Evolutionary conservation across 2,797 vertebrate genomes (phyloP).

Genomic region (Coendou prehensilis): DNA sequence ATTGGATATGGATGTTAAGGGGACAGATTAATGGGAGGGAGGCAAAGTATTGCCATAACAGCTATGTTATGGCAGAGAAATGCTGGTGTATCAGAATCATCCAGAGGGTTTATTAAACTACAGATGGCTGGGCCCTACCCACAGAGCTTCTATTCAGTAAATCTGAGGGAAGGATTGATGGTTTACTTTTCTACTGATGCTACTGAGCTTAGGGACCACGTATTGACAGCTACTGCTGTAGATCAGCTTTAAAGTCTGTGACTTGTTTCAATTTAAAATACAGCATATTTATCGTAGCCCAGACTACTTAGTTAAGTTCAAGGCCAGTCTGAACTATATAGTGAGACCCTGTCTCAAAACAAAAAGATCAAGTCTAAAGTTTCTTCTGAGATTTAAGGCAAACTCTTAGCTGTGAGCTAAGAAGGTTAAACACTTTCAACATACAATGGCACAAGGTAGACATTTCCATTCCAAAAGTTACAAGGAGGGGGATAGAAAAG

Average conservation of each 20-base stretch:
- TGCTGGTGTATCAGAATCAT: background rate
- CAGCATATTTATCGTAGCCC: background rate
- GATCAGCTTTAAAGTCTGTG: background rate
- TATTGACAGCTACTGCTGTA: background rate
- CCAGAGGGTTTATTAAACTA: background rate
- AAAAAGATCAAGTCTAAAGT: background rate
- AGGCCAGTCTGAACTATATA: background rate
- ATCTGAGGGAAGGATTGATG: background rate
- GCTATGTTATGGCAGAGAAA: background rate
- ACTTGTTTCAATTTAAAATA: conserved; percentile 50
- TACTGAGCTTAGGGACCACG: background rate
- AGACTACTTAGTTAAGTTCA: background rate
- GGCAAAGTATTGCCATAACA: background rate
- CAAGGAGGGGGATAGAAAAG: background rate
- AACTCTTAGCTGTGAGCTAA: background rate
- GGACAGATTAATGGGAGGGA: conserved; percentile 1
- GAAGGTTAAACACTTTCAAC: background rate
- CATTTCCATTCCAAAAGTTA: background rate
- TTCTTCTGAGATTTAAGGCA: background rate
- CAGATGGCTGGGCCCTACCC: background rate
- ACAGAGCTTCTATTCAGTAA: background rate
- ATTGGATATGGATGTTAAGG: background rate
- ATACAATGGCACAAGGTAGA: background rate
- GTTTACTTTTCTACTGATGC: conserved; percentile 31
- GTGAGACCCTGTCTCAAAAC: background rate